These are phyloP conservation scores for Pelochelys cantorii DNA, from an alignment of 2,797 vertebrate species.

Conservation along the genomic window DNA sequence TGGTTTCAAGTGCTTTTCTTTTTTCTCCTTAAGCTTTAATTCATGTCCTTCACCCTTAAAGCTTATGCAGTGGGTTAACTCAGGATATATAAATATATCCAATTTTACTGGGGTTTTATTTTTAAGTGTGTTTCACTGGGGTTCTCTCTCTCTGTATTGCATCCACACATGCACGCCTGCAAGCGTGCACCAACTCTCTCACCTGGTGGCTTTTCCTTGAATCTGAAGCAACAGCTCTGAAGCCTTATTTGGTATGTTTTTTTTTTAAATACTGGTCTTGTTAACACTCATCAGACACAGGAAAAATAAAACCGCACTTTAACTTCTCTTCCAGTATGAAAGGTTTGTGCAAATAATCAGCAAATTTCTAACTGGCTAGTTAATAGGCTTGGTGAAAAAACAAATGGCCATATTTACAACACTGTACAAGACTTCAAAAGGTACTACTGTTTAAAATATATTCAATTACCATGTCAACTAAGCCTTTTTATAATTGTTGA, in stretches of 20 bases:
- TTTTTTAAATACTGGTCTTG: conserved; percentile 71
- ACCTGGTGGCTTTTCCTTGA: conserved; percentile 64
- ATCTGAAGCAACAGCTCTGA: conserved; percentile 63
- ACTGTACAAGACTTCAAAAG: conserved; percentile 58
- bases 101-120: neutral
- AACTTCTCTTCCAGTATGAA: conserved; percentile 65
- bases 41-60: neutral
- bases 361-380: conserved; percentile 58
- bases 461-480: conserved; percentile 58
- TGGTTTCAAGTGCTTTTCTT: neutral
- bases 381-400: conserved; percentile 57
- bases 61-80: neutral
- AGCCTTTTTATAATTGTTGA: conserved; percentile 62
- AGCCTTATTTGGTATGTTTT: conserved; percentile 60
- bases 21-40: neutral
- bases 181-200: neutral
- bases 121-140: neutral
- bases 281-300: conserved; percentile 69
- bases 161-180: neutral
- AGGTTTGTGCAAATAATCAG: conserved; percentile 61
- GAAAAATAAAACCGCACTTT: conserved; percentile 75
- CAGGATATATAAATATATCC: rapidly evolving
- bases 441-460: conserved; percentile 64
- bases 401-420: conserved; percentile 59
- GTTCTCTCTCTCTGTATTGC: neutral